These are phyloP conservation scores for Enteromius trimaculatus DNA, from an alignment of 2,797 vertebrate species.

Conservation along the genomic window DNA sequence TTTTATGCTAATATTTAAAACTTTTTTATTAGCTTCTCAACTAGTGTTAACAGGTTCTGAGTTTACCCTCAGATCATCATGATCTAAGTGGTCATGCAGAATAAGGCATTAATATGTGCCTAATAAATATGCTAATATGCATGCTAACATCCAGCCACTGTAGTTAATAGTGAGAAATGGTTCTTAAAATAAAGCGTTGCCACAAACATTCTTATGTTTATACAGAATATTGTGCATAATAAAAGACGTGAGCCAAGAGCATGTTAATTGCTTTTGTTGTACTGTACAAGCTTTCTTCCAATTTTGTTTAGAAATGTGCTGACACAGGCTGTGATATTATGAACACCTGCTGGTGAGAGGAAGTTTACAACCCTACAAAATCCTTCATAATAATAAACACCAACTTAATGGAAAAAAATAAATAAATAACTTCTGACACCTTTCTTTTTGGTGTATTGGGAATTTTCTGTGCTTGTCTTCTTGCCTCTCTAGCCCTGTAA, in stretches of 20 bases:
- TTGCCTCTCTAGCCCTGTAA: slow-evolving; percentile 45
- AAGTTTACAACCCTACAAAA: slow-evolving; percentile 40
- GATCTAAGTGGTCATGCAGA: no score
- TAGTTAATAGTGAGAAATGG: no score
- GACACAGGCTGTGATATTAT: slow-evolving; percentile 49
- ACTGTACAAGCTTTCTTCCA: slow-evolving; percentile 23
- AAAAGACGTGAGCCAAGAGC: slow-evolving; percentile 1
- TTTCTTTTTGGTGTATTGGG: slow-evolving; percentile 14
- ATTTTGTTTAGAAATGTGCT: slow-evolving; percentile 51
- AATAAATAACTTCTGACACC: background rate
- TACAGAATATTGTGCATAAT: background rate
- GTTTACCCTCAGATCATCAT: background rate
- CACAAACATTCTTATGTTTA: background rate
- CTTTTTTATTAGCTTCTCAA: background rate
- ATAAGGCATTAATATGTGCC: no score
- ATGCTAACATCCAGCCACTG: no score
- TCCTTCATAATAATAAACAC: slow-evolving; percentile 9
- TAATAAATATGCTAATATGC: no score
- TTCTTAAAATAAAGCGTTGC: no score
- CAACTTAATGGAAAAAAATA: background rate
- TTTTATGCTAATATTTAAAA: background rate
- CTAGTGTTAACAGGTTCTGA: background rate
- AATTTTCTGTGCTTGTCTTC: slow-evolving; percentile 2
- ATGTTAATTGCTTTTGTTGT: slow-evolving; percentile 28
- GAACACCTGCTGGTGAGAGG: slow-evolving; percentile 50